These are phyloP conservation scores for Caradrina kadenii DNA, from an alignment of 2,888 invertebrate genomes.

Conservation along the genomic window DNA sequence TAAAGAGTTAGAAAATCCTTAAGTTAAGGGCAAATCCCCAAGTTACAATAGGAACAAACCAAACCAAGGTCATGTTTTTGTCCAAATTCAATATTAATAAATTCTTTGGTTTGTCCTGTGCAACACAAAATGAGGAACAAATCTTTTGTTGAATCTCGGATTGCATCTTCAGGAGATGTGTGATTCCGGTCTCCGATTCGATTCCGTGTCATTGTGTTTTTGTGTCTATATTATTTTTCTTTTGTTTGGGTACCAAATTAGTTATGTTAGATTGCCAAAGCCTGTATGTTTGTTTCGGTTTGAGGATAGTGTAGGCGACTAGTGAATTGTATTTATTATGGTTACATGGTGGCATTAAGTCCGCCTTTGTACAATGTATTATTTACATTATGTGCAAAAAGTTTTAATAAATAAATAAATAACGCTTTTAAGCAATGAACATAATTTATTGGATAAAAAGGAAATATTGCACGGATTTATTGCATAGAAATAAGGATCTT, in stretches of 20 bases:
- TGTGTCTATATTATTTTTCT: conserved; percentile 38
- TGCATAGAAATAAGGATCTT: too few species aligned
- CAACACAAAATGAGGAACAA: conserved; percentile 62
- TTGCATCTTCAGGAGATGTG: conserved; percentile 64
- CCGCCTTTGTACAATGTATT: too few species aligned
- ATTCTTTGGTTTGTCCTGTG: conserved; percentile 64
- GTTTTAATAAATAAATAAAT: too few species aligned
- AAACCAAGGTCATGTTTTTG: conserved; percentile 72
- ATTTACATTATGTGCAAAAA: too few species aligned
- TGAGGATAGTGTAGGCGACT: background rate
- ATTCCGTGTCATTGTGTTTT: conserved; percentile 60
- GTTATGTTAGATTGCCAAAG: conserved; percentile 18
- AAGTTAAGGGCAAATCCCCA: background rate
- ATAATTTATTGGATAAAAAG: too few species aligned
- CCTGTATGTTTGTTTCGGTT: conserved; percentile 8
- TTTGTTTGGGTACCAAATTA: conserved; percentile 23
- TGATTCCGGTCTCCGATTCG: conserved; percentile 73
- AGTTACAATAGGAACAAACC: conserved; percentile 50
- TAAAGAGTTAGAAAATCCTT: background rate
- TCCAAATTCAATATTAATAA: conserved; percentile 80
- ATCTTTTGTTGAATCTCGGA: conserved; percentile 61
- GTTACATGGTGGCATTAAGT: too few species aligned
- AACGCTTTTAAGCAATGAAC: too few species aligned
- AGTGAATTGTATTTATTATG: too few species aligned
- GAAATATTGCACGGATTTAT: too few species aligned